Evolutionary conservation across 2,797 vertebrate species (phyloP), one percentile per base, ranked within the genome.

Genomic region (Ctenosaura bakeri): DNA sequence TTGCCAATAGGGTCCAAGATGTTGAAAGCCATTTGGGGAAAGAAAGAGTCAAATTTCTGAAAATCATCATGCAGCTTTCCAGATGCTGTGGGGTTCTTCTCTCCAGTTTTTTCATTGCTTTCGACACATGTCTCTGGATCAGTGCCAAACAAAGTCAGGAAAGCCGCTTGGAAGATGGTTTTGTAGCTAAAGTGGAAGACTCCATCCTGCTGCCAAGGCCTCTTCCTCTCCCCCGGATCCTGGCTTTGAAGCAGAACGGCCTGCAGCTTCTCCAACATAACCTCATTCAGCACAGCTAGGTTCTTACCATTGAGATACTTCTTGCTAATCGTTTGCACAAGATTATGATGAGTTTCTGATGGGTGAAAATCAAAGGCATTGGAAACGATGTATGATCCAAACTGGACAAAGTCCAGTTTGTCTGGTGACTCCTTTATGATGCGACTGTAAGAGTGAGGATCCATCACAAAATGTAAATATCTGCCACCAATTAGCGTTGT

Each of bases 131-230:
- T 92, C 12, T 78, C 9, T 0, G 97, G 83, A 84, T 97, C 94
- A 0, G 97, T 98, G 8, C 98, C 98, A 0, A 97, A 99, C 52
- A 99, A 92, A 32, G 98, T 95, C 88, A 99, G 95, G 94, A 98
- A 98, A 0, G 98, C 98, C 0, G 98, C 98, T 62, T 98, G 97
- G 92, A 99, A 99, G 86, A 99, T 92, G 0, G 97, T 95, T 74
- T 97, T 98, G 96, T 98, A 99, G 95, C 98, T 97, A 96, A 98
- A 98, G 69, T 95, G 86, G 90, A 99, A 98, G 42, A 99, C 97
- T 8, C 93, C 96, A 0, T 97, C 98, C 90, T 99, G 98, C 0
- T 38, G 96, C 99, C 99, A 99, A 93, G 1, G 24, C 77, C 0
- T 42, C 42, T 77, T 20, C 18, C 92, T 35, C 92, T 92, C 77